Base-by-base conservation (phyloP, 2,888 invertebrate species). In the Lasioglossum leucozonium region DNA sequence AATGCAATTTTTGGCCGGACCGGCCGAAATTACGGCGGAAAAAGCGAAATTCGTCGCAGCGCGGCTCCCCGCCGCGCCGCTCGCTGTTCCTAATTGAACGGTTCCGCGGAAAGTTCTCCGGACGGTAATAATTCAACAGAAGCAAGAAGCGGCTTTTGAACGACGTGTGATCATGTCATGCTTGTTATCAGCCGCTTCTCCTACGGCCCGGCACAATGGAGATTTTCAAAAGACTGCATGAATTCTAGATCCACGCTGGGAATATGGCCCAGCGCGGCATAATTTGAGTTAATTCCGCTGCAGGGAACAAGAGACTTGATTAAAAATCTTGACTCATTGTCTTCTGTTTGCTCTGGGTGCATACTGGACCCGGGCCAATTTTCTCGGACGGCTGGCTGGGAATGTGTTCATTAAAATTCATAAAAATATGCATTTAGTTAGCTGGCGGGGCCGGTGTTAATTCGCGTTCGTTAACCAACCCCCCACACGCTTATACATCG, bases 211-310 rank as follows among this genome's bases (percentile, higher is more conserved):
- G 91, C 88, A 93, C 91, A 92, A 93, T 92, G 91, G 91, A 89
- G 86, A 92, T 91, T 93, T 92, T 93, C 92, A 93, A 93, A 94
- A 92, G 93, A 91, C 90, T 90, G 92, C 89, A 94, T 94, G 92
- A 94, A 94, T 94, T 94, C 90, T 94, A 92, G 92, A 94, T 94
- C 90, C 89, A 89, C 82, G 85, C 90, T 88, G 90, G 87, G 91
- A 91, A 86, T 81, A 77, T 85, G 88, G 91, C 92, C 92, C 92
- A 92, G 92, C 91, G 93, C 92, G 93, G 92, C 87, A 90, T 92
- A 94, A 94, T 94, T 95, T 93, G 91, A 94, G 94, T 94, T 94
- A 93, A 94, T 94, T 94, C 93, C 91, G 94, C 93, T 94, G 93
- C 94, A 92, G 93, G 91, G 92, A 92, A 87, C 93, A 88, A 87